Evolutionary conservation across 2,888 invertebrate species (phyloP), one percentile per base, ranked within the genome.

Genomic region (Drosophila formosana): DNA sequence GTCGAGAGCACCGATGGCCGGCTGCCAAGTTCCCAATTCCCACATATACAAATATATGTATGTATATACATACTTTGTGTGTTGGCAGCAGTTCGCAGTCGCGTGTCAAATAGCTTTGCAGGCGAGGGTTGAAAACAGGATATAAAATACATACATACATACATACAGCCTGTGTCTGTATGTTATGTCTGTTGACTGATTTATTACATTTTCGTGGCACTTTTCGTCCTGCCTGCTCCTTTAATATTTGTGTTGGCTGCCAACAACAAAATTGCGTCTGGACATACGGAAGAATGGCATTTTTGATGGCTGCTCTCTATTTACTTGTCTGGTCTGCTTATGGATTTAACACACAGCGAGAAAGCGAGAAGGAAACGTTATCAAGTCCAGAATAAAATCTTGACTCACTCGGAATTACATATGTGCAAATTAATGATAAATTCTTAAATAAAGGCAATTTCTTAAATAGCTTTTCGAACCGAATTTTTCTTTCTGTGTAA

Each of bases 21-120:
- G 66, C 53, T 62, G 62, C 49, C 62, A 53, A 26, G 28, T 46
- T 39, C 41, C 55, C 66, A 55, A 73, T 68, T 71, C 58, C 41
- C 61, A 50, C 62, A 34, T 26, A 37, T 11, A 34, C 37, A 37
- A 2, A 37, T 18, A 18, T 18, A 18, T 18, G 18, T 11, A n/a
- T 11, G n/a, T n/a, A n/a, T n/a, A n/a, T n/a, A n/a, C n/a, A 4
- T 34, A 11, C 9, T 11, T 9, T 34, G 47, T 30, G 41, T 37
- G 34, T 37, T 28, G 34, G 18, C 5, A 45, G 18, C 26, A 18
- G 8, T 39, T 18, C 32, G 46, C 56, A 53, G 82, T 82, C 81
- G 83, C 81, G 78, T 80, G 83, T 82, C 83, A 75, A 82, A 79
- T 80, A 82, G 77, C 74, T 75, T 18, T 66, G 71, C 60, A 52